Evolutionary conservation across 2,113 vertebrate species (phyloP).

Genomic region (Verasper variegatus): DNA sequence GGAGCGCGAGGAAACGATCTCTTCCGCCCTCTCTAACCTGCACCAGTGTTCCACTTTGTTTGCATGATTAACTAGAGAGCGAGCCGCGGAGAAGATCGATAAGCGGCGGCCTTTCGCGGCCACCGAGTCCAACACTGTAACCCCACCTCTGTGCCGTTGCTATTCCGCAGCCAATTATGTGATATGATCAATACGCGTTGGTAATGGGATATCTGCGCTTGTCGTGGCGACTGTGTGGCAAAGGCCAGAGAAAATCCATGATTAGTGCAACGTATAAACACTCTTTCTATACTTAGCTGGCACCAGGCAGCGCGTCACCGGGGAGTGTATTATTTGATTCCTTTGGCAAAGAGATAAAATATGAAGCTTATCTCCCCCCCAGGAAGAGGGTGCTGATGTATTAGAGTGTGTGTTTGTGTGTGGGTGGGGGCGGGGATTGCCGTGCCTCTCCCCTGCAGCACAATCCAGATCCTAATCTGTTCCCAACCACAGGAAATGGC

Average conservation of each 20-base stretch:
- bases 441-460: background rate
- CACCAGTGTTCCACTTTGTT: constrained; percentile 73
- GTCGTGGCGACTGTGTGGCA: constrained; percentile 28
- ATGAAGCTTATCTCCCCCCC: constrained; percentile 57
- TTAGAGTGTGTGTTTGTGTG: constrained; percentile 30
- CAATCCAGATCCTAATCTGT: constrained; percentile 70
- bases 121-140: constrained; percentile 64
- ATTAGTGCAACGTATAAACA: constrained; percentile 39
- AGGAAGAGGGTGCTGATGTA: background rate
- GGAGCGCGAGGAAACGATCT: constrained; percentile 56
- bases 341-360: constrained; percentile 50
- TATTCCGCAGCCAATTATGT: constrained; percentile 74
- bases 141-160: constrained; percentile 70
- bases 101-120: constrained; percentile 54
- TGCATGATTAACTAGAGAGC: constrained; percentile 76
- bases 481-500: constrained; percentile 46
- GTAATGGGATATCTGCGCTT: constrained; percentile 76
- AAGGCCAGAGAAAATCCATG: constrained; percentile 47
- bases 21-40: constrained; percentile 42
- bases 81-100: constrained; percentile 73
- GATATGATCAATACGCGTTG: constrained; percentile 78
- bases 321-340: constrained; percentile 44
- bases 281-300: constrained; percentile 10
- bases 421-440: too few species aligned
- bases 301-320: background rate